A percentile compares a stretch with the other conserved stretches of the same genome.
Evolutionary conservation across 53 echinoderm and acorn worm species (phyloP).

Genomic region (Holothuria leucospilota): DNA sequence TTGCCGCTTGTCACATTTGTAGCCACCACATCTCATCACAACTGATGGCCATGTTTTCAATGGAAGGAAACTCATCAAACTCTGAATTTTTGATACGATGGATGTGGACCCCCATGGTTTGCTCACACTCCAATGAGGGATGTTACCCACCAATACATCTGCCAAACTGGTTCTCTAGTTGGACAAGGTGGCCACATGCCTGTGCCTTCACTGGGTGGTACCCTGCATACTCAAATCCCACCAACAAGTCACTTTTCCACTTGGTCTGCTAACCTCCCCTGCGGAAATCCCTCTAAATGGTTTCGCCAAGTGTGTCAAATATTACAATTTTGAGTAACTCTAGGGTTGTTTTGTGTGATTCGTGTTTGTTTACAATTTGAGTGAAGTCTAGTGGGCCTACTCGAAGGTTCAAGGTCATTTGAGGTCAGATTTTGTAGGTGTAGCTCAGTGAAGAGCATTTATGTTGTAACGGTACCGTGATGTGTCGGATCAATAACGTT

Average conservation of each 20-base stretch:
- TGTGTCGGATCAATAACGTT: too few relatives aligned
- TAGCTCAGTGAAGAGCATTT: too few relatives aligned
- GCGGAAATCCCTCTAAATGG: slow-evolving; percentile 10
- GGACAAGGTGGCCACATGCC: slow-evolving; percentile 42
- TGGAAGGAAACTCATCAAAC: slow-evolving; percentile 47
- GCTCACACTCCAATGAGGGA: slow-evolving; percentile 35
- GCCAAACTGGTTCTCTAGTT: slow-evolving; percentile 52
- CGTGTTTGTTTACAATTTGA: too few relatives aligned
- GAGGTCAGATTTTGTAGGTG: too few relatives aligned
- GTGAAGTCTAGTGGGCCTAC: too few relatives aligned
- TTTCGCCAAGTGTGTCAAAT: slow-evolving; percentile 21
- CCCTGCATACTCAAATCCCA: slow-evolving; percentile 61
- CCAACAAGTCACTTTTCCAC: slow-evolving; percentile 56
- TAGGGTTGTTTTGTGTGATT: too few relatives aligned
- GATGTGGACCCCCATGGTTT: slow-evolving; percentile 21
- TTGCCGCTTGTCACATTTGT: slow-evolving; percentile 48
- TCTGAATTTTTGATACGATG: slow-evolving; percentile 49
- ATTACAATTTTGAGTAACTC: too few relatives aligned
- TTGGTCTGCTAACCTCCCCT: slow-evolving; percentile 31
- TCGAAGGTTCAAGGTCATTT: too few relatives aligned
- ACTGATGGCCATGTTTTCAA: slow-evolving; percentile 59
- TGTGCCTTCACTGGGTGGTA: slow-evolving; percentile 46
- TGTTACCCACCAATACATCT: slow-evolving; percentile 48
- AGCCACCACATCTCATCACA: slow-evolving; percentile 48
- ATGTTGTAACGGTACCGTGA: too few relatives aligned